phyloP scores from a whole-genome alignment of 2,113 vertebrate genomes.

The Suncus etruscus region DNA sequence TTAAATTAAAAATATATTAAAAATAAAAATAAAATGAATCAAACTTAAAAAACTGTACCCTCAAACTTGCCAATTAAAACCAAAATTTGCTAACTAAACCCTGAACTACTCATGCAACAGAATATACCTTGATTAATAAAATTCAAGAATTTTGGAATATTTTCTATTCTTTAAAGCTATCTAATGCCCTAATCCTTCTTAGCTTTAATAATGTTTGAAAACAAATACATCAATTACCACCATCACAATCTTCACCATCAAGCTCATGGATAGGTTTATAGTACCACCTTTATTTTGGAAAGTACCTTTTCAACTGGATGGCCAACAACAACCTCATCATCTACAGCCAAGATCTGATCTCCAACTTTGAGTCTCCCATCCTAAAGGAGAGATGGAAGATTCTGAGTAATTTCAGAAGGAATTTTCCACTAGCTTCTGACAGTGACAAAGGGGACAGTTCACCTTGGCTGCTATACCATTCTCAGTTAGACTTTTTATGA shows the following conservation, averaged over 20 bases:
- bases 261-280: background rate
- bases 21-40: too few species aligned
- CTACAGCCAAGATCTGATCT: slow-evolving; percentile 91
- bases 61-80: too few species aligned
- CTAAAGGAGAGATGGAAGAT: slow-evolving; percentile 81
- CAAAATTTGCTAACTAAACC: background rate
- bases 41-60: too few species aligned
- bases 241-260: background rate
- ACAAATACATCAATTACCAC: background rate
- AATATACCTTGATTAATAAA: slow-evolving; percentile 2
- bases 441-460: slow-evolving; percentile 36
- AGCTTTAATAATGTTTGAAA: background rate
- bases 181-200: background rate
- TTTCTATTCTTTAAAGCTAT: background rate
- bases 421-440: background rate
- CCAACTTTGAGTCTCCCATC: slow-evolving; percentile 92
- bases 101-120: slow-evolving; percentile 7
- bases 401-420: background rate
- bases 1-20: too few species aligned
- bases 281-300: slow-evolving; percentile 57
- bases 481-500: slow-evolving; percentile 91
- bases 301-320: slow-evolving; percentile 93
- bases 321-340: slow-evolving; percentile 92
- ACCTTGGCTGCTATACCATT: slow-evolving; percentile 89
- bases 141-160: background rate